Conservation (phyloP, 2,888 invertebrate species). For the Periphyllus acericola region DNA sequence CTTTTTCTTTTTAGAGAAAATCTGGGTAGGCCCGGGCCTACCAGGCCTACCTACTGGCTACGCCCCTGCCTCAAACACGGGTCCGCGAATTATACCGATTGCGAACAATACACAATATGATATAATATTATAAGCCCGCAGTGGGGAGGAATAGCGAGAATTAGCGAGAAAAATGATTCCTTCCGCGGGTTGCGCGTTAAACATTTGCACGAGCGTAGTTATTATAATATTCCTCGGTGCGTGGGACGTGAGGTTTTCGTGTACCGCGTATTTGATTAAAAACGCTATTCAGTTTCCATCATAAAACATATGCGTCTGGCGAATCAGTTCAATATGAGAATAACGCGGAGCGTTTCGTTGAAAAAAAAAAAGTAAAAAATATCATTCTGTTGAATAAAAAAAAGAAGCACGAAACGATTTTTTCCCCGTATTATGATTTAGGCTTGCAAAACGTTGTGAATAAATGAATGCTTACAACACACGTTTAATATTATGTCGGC, state of each 20-base stretch:
- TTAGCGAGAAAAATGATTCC: not conserved
- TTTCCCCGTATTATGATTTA: too few species aligned
- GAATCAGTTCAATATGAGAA: too few species aligned
- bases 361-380: not conserved
- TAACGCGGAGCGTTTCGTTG: not conserved
- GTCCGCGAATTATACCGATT: too few species aligned
- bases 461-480: not conserved
- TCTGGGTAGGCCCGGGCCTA: too few species aligned
- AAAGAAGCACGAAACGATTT: not conserved
- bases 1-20: too few species aligned
- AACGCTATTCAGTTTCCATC: too few species aligned
- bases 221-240: not conserved
- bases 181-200: not conserved
- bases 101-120: not conserved
- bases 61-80: too few species aligned
- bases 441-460: not conserved
- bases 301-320: too few species aligned
- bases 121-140: not conserved
- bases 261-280: not conserved
- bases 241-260: not conserved
- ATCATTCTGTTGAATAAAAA: not conserved
- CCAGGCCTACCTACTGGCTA: too few species aligned
- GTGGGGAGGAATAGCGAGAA: not conserved
- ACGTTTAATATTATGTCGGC: not conserved
- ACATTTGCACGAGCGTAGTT: not conserved